Evolutionary conservation across 2,888 invertebrate genomes (phyloP).

Genomic region (Elegia similella): DNA sequence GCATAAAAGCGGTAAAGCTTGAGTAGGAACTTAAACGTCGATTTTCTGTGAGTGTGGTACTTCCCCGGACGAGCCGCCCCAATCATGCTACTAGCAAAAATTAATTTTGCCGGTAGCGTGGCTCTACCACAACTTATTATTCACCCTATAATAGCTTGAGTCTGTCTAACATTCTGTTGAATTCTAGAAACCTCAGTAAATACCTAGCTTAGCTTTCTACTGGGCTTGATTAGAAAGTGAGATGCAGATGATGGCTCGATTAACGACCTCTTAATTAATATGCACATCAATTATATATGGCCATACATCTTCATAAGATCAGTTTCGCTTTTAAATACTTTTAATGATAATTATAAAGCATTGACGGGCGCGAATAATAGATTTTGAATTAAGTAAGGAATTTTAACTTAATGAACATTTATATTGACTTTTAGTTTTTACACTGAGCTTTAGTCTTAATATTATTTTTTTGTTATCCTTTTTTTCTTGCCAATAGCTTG

Average conservation of each 20-base stretch:
- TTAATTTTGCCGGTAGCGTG: too few species aligned
- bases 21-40: too few species aligned
- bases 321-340: neutral
- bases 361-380: neutral
- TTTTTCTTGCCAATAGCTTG: too few species aligned
- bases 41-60: too few species aligned
- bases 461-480: too few species aligned
- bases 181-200: neutral
- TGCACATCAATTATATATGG: neutral
- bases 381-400: neutral
- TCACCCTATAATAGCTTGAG: too few species aligned
- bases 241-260: slow-evolving; percentile 1
- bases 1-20: too few species aligned
- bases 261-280: slow-evolving; percentile 13
- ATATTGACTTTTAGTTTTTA: neutral
- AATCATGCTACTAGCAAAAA: too few species aligned
- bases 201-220: slow-evolving; percentile 9
- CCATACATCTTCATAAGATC: neutral
- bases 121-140: too few species aligned
- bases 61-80: too few species aligned
- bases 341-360: neutral
- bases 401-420: neutral
- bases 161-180: neutral
- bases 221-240: slow-evolving; percentile 11
- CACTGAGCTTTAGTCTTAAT: too few species aligned